phyloP scores from a whole-genome alignment of 2,888 invertebrate species.

The Acholoe squamosa region DNA sequence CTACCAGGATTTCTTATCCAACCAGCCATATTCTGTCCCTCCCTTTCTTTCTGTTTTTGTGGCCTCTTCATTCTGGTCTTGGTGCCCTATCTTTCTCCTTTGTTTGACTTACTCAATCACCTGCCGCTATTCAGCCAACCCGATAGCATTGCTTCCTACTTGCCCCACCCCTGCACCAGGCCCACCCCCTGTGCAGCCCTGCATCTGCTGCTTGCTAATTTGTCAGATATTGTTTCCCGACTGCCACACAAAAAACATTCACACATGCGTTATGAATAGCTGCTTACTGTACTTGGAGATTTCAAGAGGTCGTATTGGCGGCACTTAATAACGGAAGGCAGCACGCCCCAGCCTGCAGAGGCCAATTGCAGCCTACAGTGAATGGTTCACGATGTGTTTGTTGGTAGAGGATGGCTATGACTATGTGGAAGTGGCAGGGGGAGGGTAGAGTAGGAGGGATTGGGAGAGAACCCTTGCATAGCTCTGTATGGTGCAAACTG shows the following conservation, averaged over 20 bases:
- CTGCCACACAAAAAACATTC: neutral
- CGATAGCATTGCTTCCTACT: neutral
- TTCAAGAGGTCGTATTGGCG: neutral
- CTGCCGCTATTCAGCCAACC: neutral
- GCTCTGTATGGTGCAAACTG: no score
- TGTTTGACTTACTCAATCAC: neutral
- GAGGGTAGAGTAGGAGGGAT: neutral
- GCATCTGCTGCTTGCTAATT: neutral
- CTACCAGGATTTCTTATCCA: no score
- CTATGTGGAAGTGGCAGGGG: neutral
- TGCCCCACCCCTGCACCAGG: neutral
- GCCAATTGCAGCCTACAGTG: neutral
- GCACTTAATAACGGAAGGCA: neutral
- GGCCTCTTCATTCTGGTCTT: neutral
- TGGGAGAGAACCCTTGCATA: neutral
- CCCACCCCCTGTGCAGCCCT: neutral
- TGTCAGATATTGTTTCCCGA: constrained; percentile 15
- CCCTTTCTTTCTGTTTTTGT: neutral
- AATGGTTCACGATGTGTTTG: no score
- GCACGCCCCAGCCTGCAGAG: neutral
- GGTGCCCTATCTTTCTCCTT: neutral
- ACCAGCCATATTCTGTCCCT: no score
- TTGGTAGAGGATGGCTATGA: neutral
- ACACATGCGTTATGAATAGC: constrained; percentile 15
- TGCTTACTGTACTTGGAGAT: neutral